Base-by-base conservation (phyloP, 2,888 invertebrate genomes). In the Agapostemon virescens region DNA sequence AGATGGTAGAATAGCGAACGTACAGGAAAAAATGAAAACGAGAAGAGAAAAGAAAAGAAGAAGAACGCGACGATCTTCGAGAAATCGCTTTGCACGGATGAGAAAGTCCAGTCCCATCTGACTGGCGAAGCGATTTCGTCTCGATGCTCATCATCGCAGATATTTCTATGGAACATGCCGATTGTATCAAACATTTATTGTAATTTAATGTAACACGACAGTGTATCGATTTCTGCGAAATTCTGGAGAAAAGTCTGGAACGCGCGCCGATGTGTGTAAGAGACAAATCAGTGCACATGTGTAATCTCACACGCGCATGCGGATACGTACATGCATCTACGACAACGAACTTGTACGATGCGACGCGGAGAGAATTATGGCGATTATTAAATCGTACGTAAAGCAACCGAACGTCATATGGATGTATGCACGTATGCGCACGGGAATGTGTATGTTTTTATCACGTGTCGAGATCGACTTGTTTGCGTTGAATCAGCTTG, bases 141-240 rank as follows among this genome's bases (percentile, higher is more conserved):
- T 68, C 61, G 76, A 87, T 84, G 82, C 74, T 75, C 78, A 79
- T 81, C 82, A 77, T 84, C 84, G 84, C 82, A 77, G 72, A 69
- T 85, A 86, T 87, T 87, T 86, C 75, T 88, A 90, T 87, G 83
- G 82, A 89, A 88, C 69, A 85, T 87, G 83, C 87, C 58, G 89
- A 88, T 90, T 90, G 89, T 89, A 89, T 89, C 88, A 87, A 45
- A 89, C 87, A 86, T 87, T 88, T 89, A 85, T 85, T 84, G 69
- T 81, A 79, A 85, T 84, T 84, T 49, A 49, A 49, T 82, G 66
- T 73, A 77, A 75, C 74, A 67, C 69, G 67, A 83, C 76, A 68
- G 76, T 23, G 42, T 23, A 15, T 52, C 73, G 20, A 49, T 11
- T 72, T 64, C 63, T 42, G 63, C 79, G 64, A 75, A 66, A 38